A percentile compares a stretch with the other conserved stretches of the same genome.
phyloP scores from a whole-genome alignment of 1,140 invertebrate genomes.

The Drosophila quadrilineata region DNA sequence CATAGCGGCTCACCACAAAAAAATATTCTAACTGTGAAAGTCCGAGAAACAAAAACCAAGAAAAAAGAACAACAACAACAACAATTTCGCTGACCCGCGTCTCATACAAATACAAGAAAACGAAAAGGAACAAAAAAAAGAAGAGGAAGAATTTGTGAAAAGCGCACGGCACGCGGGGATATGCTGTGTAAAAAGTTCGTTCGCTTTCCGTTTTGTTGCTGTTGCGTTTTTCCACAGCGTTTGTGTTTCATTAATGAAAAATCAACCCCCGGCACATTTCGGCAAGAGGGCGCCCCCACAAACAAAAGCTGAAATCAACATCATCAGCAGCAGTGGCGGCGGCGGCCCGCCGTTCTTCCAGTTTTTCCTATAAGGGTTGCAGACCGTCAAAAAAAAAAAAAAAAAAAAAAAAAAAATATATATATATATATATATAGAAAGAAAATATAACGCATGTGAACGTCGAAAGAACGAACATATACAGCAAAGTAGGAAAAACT shows the following conservation, averaged over 20 bases:
- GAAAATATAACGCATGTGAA: too few relatives aligned
- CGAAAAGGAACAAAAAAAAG: too few relatives aligned
- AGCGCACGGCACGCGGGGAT: conserved; percentile 29
- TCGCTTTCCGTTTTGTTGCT: conserved; percentile 48
- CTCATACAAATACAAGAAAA: conserved; percentile 40
- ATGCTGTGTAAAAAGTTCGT: conserved; percentile 49
- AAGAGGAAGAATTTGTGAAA: too few relatives aligned
- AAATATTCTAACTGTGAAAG: too few relatives aligned
- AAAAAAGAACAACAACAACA: conserved; percentile 7
- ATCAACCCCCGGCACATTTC: conserved; percentile 60
- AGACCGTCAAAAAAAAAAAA: neutral
- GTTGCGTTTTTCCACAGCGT: conserved; percentile 6
- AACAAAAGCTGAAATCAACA: conserved; percentile 70
- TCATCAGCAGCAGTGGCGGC: conserved; percentile 2
- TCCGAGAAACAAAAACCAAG: neutral
- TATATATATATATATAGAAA: too few relatives aligned
- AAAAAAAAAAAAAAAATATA: neutral
- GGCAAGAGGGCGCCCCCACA: conserved; percentile 55
- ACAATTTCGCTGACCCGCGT: conserved; percentile 13
- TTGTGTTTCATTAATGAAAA: conserved; percentile 71
- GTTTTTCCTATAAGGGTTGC: conserved; percentile 46
- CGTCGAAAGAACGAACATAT: too few relatives aligned
- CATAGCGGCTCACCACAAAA: too few relatives aligned
- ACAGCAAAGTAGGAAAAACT: neutral
- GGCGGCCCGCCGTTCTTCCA: neutral